Evolutionary conservation across 35 echinoderm and acorn worm species (phyloP).

Genomic region (Hemicentrotus pulcherrimus): DNA sequence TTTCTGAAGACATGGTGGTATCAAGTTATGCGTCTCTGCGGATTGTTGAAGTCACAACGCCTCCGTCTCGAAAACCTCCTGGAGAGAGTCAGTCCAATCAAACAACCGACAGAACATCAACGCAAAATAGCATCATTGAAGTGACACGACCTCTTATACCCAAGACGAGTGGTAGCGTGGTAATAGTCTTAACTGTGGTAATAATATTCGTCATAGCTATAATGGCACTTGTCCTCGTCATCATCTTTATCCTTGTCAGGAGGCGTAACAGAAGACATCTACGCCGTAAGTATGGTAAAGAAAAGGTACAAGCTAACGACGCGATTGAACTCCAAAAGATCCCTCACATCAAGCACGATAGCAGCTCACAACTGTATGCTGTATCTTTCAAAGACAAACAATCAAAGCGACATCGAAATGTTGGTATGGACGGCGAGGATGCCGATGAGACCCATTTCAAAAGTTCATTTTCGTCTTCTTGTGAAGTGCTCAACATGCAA

Average conservation of each 20-base stretch:
- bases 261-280: neutral
- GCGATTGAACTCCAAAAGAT: neutral
- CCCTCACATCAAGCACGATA: neutral
- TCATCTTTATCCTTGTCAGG: neutral
- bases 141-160: neutral
- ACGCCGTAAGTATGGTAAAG: neutral
- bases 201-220: neutral
- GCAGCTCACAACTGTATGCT: constrained; percentile 14
- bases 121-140: neutral
- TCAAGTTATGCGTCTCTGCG: neutral
- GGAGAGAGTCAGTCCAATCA: neutral
- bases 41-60: constrained; percentile 21
- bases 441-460: neutral
- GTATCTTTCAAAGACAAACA: constrained; percentile 17
- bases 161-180: neutral
- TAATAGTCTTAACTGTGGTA: neutral
- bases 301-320: neutral
- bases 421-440: neutral
- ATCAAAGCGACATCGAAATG: neutral
- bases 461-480: neutral
- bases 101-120: neutral
- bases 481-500: neutral
- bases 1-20: neutral
- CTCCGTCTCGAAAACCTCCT: neutral
- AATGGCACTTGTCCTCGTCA: neutral